phyloP scores from a whole-genome alignment of 2,797 vertebrate species.

The Gymnodraco acuticeps region DNA sequence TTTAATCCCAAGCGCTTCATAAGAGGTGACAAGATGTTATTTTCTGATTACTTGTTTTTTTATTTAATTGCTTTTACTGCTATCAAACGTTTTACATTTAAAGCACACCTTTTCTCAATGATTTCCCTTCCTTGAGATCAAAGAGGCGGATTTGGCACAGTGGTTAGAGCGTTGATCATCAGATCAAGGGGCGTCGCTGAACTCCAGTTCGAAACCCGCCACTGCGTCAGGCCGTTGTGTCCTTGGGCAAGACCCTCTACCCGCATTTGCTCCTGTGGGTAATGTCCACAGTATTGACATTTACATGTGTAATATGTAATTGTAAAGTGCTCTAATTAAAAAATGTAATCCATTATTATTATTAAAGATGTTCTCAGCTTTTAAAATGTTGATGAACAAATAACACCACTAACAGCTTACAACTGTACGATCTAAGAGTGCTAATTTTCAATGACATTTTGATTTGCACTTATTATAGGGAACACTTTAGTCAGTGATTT shows the following conservation, averaged over 20 bases:
- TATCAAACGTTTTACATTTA: not conserved
- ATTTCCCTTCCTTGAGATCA: not conserved
- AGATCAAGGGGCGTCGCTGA: too few species aligned
- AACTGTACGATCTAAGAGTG: slow-evolving; percentile 2
- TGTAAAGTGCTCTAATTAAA: too few species aligned
- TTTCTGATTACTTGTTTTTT: not conserved
- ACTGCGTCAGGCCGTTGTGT: too few species aligned
- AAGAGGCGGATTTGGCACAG: not conserved
- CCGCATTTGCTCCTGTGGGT: too few species aligned
- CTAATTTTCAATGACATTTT: slow-evolving; percentile 15
- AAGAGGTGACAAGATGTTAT: slow-evolving; percentile 11
- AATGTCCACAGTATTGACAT: too few species aligned
- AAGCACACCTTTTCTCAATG: not conserved
- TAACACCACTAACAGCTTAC: not conserved
- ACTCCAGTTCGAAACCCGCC: too few species aligned
- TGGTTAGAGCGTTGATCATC: too few species aligned
- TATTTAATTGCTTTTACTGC: not conserved
- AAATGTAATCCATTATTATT: too few species aligned
- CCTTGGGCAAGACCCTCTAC: too few species aligned
- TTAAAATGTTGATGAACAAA: not conserved
- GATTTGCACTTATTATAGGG: slow-evolving; percentile 1
- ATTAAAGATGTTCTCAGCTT: not conserved
- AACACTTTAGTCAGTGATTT: slow-evolving; percentile 26
- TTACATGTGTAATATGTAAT: too few species aligned
- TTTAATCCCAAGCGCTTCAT: slow-evolving; percentile 8